These are phyloP conservation scores for Anomalospiza imberbis DNA, from an alignment of 2,797 vertebrate species.

Conservation along the genomic window DNA sequence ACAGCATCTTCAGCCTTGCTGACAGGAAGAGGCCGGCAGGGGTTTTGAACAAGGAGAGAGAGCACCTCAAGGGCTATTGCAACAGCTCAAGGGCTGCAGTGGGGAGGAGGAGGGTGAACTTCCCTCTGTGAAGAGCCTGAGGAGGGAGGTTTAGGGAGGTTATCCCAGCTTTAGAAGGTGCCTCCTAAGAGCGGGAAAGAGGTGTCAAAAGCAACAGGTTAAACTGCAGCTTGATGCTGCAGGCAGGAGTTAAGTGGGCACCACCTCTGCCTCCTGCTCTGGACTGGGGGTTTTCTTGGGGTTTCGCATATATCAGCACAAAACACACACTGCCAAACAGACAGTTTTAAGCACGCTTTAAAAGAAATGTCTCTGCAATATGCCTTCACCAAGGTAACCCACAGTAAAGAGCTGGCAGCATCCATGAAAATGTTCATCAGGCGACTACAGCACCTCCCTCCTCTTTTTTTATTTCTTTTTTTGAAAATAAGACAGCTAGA, in stretches of 20 bases:
- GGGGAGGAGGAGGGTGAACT: neutral
- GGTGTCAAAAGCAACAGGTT: neutral
- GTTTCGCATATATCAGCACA: neutral
- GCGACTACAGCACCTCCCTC: neutral
- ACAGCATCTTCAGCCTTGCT: neutral
- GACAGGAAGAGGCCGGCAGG: rapidly evolving
- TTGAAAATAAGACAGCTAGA: neutral
- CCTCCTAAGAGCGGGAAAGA: neutral
- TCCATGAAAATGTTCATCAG: neutral
- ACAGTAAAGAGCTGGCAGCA: neutral
- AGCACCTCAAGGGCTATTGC: neutral
- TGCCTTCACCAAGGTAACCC: neutral
- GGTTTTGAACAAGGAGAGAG: neutral
- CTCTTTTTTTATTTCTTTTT: neutral
- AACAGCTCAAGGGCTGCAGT: neutral
- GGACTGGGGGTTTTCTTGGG: neutral
- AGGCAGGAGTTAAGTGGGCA: neutral
- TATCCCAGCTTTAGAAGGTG: neutral
- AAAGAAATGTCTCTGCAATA: neutral
- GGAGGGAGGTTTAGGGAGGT: neutral
- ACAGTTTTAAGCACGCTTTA: neutral
- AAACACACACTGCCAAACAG: neutral
- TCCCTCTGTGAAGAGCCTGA: neutral
- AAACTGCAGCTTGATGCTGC: neutral
- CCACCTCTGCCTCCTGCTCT: neutral